Base-by-base conservation (phyloP, 2,888 invertebrate genomes). In the Euphydryas editha region DNA sequence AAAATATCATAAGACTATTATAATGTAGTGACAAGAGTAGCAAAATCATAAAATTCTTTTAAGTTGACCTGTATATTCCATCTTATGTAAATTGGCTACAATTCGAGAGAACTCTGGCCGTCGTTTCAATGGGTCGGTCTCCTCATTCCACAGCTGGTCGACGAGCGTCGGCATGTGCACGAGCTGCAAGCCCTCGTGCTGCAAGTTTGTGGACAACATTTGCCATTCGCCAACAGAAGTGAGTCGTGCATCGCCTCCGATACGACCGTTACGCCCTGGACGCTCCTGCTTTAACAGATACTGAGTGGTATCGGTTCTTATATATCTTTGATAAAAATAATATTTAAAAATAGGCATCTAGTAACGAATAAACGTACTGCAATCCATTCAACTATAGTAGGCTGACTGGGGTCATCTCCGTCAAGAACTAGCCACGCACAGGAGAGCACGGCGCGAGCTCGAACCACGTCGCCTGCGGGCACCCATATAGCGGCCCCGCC, bases 401-500 rank as follows among this genome's bases (percentile, higher is more conserved):
- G 94, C 56, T 94, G 94, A 65, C 93, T 91, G 15, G 90, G 90
- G 67, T 94, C 93, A 59, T 96, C 97, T 62, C 95, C 94, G 77
- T 96, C 95, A 94, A 97, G 96, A 21, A 99, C 94, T 18, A 94
- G 94, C 99, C 99, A 99, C 74, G 97, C 96, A 84, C 97, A 97
- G 75, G 97, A 96, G 55, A 99, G 88, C 79, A 97, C 95, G 37
- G 95, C 94, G 62, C 97, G 95, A 0, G 99, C 99, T 81, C 99
- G 98, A n/a, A 94, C 87, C 70, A 95, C 95, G 84, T 99, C 99
- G 5, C 98, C 94, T 0, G 97, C 96, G 76, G 99, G 97, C 0
- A 98, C 98, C 99, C 99, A 99, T 44, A 99, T 86, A 0, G 95
- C 95, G 0, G 96, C 95, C 59, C 94, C 94, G 10, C 93, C 90